Evolutionary conservation across 2,888 invertebrate species (phyloP).

Genomic region (Dioctria linearis): DNA sequence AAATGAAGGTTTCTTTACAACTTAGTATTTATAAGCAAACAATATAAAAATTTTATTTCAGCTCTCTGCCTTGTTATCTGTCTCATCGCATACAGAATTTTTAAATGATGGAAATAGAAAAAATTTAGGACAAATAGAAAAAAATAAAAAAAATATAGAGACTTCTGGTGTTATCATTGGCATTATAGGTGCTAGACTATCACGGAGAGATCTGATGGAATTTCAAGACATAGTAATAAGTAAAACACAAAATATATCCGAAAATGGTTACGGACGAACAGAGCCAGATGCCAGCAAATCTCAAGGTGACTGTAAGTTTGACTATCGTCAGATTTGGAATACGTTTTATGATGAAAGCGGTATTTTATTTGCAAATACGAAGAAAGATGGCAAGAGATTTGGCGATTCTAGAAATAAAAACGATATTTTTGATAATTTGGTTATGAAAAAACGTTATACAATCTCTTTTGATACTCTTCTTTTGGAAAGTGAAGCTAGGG

Average conservation of each 20-base stretch:
- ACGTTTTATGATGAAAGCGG: conserved; percentile 62
- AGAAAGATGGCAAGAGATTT: conserved; percentile 33
- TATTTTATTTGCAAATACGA: conserved; percentile 52
- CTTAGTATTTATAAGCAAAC: no score
- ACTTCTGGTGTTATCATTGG: conserved; percentile 73
- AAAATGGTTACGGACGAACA: conserved; percentile 71
- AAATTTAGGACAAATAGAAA: conserved; percentile 71
- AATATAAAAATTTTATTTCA: conserved; percentile 49
- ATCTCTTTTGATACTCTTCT: conserved; percentile 76
- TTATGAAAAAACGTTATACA: conserved; percentile 71
- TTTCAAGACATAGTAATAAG: conserved; percentile 73
- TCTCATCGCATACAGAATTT: conserved; percentile 74
- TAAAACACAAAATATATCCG: conserved; percentile 71
- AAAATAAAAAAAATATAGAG: conserved; percentile 69
- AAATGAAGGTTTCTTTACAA: conserved; percentile 71
- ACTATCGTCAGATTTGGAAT: conserved; percentile 60
- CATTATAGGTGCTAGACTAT: conserved; percentile 72
- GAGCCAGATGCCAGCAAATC: background rate
- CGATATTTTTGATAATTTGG: conserved; percentile 67
- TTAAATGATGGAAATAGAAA: conserved; percentile 74
- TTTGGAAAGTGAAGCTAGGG: conserved; percentile 77
- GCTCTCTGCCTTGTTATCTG: conserved; percentile 73
- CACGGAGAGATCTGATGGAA: conserved; percentile 72
- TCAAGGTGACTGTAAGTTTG: conserved; percentile 5
- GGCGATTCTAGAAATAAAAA: conserved; percentile 62